Conservation (phyloP, 2,888 invertebrate genomes). For the Troides aeacus region DNA sequence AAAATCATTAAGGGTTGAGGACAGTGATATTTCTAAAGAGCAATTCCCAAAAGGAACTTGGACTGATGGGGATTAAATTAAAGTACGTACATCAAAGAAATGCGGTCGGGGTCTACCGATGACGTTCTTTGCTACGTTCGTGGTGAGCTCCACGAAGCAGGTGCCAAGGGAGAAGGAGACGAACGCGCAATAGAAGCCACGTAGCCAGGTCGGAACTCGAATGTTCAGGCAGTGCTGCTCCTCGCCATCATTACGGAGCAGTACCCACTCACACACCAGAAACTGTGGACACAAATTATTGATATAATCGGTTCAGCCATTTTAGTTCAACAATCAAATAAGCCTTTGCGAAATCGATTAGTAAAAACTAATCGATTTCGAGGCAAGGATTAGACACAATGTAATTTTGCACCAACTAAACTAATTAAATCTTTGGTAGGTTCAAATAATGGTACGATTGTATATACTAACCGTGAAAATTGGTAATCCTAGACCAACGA, state of each 20-base stretch:
- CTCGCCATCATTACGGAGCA: constrained; percentile 60
- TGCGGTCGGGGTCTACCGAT: constrained; percentile 97
- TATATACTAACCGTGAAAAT: constrained; percentile 81
- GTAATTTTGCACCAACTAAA: too few relatives aligned
- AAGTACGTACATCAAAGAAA: constrained; percentile 85
- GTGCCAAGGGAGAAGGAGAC: constrained; percentile 91
- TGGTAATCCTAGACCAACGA: constrained; percentile 85
- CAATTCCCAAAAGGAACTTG: not conserved
- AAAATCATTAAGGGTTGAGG: too few relatives aligned
- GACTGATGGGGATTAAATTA: not conserved
- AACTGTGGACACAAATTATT: constrained; percentile 46
- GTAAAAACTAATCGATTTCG: too few relatives aligned
- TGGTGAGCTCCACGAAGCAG: constrained; percentile 89
- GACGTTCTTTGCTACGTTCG: constrained; percentile 95
- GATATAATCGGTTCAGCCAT: not conserved
- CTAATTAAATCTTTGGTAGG: not conserved
- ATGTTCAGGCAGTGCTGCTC: constrained; percentile 75
- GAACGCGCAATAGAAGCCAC: constrained; percentile 84
- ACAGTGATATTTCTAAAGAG: too few relatives aligned
- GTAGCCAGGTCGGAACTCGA: constrained; percentile 84
- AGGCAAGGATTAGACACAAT: too few relatives aligned
- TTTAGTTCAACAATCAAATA: too few relatives aligned
- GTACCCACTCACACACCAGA: constrained; percentile 60
- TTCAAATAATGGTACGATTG: not conserved
- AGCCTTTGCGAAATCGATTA: too few relatives aligned